These are phyloP conservation scores for Psophia crepitans DNA, from an alignment of 2,113 vertebrate genomes.

Conservation along the genomic window DNA sequence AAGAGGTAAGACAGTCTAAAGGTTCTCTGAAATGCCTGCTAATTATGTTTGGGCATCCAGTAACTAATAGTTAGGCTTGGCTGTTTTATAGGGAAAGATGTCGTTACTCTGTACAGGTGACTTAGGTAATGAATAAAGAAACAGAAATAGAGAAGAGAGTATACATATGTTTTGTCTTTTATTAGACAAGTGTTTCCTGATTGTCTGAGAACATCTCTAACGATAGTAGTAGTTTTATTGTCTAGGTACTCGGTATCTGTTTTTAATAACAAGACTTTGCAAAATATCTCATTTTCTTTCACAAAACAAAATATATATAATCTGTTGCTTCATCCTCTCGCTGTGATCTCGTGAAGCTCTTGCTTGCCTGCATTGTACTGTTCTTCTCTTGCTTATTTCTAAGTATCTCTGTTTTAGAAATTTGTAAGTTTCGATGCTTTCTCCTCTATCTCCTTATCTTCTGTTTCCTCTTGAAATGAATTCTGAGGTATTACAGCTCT, in stretches of 20 bases:
- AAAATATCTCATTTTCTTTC: neutral
- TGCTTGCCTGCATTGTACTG: slow-evolving; percentile 7
- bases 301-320: neutral
- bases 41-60: slow-evolving; percentile 75
- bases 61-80: slow-evolving; percentile 38
- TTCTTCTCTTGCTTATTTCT: neutral
- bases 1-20: slow-evolving; percentile 85
- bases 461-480: slow-evolving; percentile 31
- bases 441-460: slow-evolving; percentile 10
- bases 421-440: neutral
- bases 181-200: neutral
- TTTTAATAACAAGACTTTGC: neutral
- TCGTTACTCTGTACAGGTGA: neutral
- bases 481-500: neutral
- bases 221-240: neutral
- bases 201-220: neutral
- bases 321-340: neutral
- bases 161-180: neutral
- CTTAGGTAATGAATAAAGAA: neutral
- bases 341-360: neutral
- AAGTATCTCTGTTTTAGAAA: neutral
- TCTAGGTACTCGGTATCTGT: neutral
- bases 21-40: slow-evolving; percentile 84
- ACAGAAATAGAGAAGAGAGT: neutral
- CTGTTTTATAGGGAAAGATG: neutral